phyloP scores from a whole-genome alignment of 2,888 invertebrate species.

The Loripinus fragilis region DNA sequence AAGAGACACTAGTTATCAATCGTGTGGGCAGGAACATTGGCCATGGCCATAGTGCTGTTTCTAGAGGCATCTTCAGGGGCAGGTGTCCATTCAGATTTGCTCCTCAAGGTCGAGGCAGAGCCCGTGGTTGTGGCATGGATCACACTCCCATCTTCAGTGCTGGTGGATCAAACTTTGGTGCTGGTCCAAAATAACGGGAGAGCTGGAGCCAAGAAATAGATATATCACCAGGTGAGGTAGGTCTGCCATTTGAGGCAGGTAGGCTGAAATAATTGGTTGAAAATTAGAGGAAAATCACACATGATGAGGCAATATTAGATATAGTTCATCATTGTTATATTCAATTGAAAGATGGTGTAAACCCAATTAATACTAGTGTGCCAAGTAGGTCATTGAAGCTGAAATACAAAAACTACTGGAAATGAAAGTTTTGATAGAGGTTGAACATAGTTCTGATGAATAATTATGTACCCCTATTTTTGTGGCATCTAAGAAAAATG shows the following conservation, averaged over 20 bases:
- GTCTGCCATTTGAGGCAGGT: background rate
- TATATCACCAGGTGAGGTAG: background rate
- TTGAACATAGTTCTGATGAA: background rate
- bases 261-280: background rate
- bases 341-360: background rate
- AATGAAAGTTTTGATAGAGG: background rate
- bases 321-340: background rate
- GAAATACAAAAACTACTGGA: background rate
- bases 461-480: constrained; percentile 1
- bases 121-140: background rate
- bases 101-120: background rate
- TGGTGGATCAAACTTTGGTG: background rate
- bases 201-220: constrained; percentile 9
- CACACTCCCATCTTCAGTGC: background rate
- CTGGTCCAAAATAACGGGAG: background rate
- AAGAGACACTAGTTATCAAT: background rate
- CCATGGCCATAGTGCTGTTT: background rate
- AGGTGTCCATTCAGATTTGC: background rate
- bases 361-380: background rate
- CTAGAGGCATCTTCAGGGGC: background rate
- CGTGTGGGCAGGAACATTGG: background rate
- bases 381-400: background rate
- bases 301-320: background rate
- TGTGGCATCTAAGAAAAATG: background rate
- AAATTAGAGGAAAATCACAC: background rate